Base-by-base conservation (phyloP, 2,888 invertebrate genomes). In the Melanostoma scalare region DNA sequence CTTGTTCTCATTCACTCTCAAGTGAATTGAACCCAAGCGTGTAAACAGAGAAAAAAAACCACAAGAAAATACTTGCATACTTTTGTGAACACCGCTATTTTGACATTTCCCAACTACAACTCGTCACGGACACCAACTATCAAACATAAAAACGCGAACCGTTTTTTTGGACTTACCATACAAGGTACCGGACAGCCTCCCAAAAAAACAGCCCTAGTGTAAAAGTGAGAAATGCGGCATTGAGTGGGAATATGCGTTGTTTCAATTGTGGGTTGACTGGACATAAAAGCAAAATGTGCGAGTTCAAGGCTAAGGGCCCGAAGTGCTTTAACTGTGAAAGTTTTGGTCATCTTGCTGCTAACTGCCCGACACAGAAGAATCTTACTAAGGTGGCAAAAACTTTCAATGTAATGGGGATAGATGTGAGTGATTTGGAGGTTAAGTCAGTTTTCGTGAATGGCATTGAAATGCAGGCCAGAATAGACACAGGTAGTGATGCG, bases 341-440 rank as follows among this genome's bases (percentile, higher is more conserved):
- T 6, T 50, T 50, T 30, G 50, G 50, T 8, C 50, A 50, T 9
- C 50, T 50, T 30, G 46, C 61, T 20, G 10, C 61, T 10, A 61
- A 35, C 20, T 61, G 48, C 48, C 61, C 60, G 6, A 20, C 4
- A 35, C 44, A 46, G 44, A 33, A 20, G 2, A 20, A 36, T 6
- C 20, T 10, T 4, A n/a, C n/a, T n/a, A 55, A 55, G 6, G 36
- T 44, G 31, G 33, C 44, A 6, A 31, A 44, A 2, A 42, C 31
- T 6, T 35, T 5, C 9, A n/a, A 44, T 4, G 33, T 60, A 33
- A 42, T 8, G 2, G 42, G 30, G 4, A 3, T 42, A 44, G 44
- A 35, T 4, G 46, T 20, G 20, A 20, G 20, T 20, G 20, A 20
- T 20, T 20, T 20, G 20, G 20, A 20, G 20, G 20, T 20, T 20